Evolutionary conservation across 2,797 vertebrate species (phyloP), one percentile per base, ranked within the genome.

Genomic region (Acropternis orthonyx): DNA sequence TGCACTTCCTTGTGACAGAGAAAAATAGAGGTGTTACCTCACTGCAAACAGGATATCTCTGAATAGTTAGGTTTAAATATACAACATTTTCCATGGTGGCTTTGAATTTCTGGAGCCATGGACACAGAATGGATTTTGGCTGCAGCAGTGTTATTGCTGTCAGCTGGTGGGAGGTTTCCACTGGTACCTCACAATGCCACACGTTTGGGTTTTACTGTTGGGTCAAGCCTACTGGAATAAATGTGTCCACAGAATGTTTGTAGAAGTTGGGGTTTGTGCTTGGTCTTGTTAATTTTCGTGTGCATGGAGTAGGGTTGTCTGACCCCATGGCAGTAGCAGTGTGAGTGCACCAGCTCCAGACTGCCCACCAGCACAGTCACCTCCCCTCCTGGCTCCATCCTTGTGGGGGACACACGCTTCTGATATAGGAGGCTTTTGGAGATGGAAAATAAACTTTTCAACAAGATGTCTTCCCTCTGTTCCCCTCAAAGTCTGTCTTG

Each of bases 41-140:
- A 93, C 27, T 95, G 86, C 96, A 96, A 95, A 96, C 97, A 97
- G 97, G 96, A 97, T 97, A 95, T 97, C 96, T 96, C 89, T 92
- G 91, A 97, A 96, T 96, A 97, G 96, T 94, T 82, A 59, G 93
- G 81, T 96, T 97, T 96, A 96, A 97, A 96, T 96, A 97, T 94
- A 96, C 87, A 82, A 30, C 66, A 78, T 94, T 96, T 96, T 96
- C 95, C 95, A 90, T 80, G 55, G 93, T 86, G 92, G 74, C 67
- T 94, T 66, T 94, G 95, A 73, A 30, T 95, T 95, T 87, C 34
- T 95, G 92, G 88, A 85, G 87, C 92, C 68, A 52, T 0, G 3
- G 87, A 79, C 77, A 9, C 32, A 28, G 85, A 21, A 16, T 63
- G 23, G 26, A 1, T 59, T 75, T 63, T 88, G 82, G 77, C 88